Evolutionary conservation across 64 coral and sea anemone genomes (phyloP), one percentile per base, ranked within the genome.

Genomic region (Porites australiensis): DNA sequence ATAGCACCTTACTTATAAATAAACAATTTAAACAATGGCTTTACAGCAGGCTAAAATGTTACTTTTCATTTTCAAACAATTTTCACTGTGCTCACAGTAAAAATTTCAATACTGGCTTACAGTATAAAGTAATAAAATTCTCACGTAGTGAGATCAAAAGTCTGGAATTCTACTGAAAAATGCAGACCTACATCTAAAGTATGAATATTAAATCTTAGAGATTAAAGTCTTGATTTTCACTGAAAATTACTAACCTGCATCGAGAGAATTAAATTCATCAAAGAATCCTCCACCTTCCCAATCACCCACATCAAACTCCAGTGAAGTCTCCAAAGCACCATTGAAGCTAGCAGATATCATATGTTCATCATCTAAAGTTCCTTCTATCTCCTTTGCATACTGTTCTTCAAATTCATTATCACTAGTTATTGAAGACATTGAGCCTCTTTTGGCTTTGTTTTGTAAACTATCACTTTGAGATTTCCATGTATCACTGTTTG

Each of bases 261-360:
- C 81, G 19, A 84, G 20, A 50, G 81, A 51, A 69, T 69, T 44
- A 3, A 84, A 84, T 10, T 50, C 63, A 4, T 48, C 63, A 1
- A 84, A 51, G 2, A 84, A 13, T 51, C 63, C 81, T 20, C 46
- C 46, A 13, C 63, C 81, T 51, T 84, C 81, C 81, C 81, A 84
- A 11, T 68, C 63, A 9, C 81, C 81, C 50, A 44, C 18, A 68
- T 84, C 81, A 84, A 68, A 84, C 63, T 84, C 81, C 44, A 84
- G 44, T 21, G 81, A 84, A 50, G 63, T 68, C 62, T 84, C 81
- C n/a, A 84, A 68, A 68, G 62, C 81, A 84, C 81, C 47, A 69
- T 13, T 46, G 16, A 84, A 50, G 52, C 81, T 68, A 48, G 62
- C 69, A 49, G 62, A 67, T 22, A 84, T 68, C 45, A 84, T 50